A percentile compares a stretch with the other conserved stretches of the same genome.
These are phyloP conservation scores for Pterophyllum scalare DNA, from an alignment of 2,113 vertebrate genomes.

Conservation along the genomic window DNA sequence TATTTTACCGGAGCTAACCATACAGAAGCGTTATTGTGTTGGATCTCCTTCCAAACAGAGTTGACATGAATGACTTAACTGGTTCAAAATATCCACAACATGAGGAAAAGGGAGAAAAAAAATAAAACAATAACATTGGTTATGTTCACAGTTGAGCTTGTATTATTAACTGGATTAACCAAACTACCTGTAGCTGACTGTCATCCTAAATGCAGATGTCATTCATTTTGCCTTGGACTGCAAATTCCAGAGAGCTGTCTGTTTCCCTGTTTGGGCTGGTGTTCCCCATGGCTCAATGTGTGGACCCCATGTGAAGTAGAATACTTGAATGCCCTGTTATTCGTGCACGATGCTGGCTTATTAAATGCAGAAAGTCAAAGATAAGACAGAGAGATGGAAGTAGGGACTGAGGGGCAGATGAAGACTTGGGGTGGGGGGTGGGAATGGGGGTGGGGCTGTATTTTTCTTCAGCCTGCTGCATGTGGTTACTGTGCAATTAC, in stretches of 20 bases:
- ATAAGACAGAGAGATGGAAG: constrained; percentile 54
- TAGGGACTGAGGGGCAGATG: constrained; percentile 46
- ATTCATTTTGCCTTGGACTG: constrained; percentile 73
- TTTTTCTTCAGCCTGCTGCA: constrained; percentile 57
- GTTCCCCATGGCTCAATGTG: constrained; percentile 54
- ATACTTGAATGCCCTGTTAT: constrained; percentile 30
- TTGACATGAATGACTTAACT: constrained; percentile 19
- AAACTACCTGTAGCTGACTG: constrained; percentile 72
- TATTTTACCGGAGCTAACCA: constrained; percentile 3
- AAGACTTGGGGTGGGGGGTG: not conserved
- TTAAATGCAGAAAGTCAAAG: constrained; percentile 53
- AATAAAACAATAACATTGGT: constrained; percentile 31
- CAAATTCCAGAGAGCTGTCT: constrained; percentile 52
- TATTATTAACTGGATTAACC: constrained; percentile 74
- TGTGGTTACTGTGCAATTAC: constrained; percentile 83
- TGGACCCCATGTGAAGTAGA: constrained; percentile 40
- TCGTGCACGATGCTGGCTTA: constrained; percentile 13
- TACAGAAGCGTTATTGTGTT: constrained; percentile 19
- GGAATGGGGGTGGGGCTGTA: constrained; percentile 15
- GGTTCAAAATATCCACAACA: constrained; percentile 15
- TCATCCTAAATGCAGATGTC: constrained; percentile 50
- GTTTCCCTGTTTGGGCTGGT: constrained; percentile 21
- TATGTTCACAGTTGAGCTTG: constrained; percentile 13
- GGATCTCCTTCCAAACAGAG: constrained; percentile 18
- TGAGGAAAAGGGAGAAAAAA: constrained; percentile 10